Base-by-base conservation (phyloP, 92 coral and sea anemone species). In the Diadumene lineata region DNA sequence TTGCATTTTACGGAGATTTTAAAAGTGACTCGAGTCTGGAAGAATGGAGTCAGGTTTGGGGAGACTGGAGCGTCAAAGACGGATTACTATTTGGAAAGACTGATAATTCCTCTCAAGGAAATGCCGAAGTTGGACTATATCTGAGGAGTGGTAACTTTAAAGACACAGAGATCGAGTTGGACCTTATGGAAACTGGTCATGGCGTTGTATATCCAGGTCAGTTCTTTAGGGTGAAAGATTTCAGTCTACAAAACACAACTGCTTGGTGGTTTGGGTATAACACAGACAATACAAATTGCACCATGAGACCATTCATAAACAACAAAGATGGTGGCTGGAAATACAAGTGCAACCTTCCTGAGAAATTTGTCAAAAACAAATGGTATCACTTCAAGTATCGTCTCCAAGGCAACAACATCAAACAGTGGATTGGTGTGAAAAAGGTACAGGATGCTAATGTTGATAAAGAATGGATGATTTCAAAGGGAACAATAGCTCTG, bases 191-290 rank as follows among this genome's bases (percentile, higher is more conserved):
- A 58, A 76, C 85, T 22, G 77, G 80, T 11, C 31, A 79, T 16
- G 58, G 28, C 0, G 76, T 51, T 4, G 77, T 69, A 28, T 85
- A 31, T 51, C 93, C 97, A 1, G 97, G 97, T 11, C 89, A 91
- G n/a, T 85, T 92, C 46, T 62, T 92, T 38, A 74, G 93, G 30
- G 65, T 79, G 1, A 61, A 53, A 50, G 79, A 92, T 22, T 68
- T 74, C 22, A 29, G 72, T 1, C 34, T 79, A 17, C 46, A 66
- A 1, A 60, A 55, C 28, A 92, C 97, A 16, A 88, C 85, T n/a
- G 97, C 82, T 17, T 92, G 97, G 97, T 88, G 88, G 90, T 81
- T 92, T 64, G 84, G 85, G 50, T 92, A 92, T 61, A 31, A 27
- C 32, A 70, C 78, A 2, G 70, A 68, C 27, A 63, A 58, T 25